phyloP scores from a whole-genome alignment of 2,797 vertebrate species.

The Oreochromis mossambicus region DNA sequence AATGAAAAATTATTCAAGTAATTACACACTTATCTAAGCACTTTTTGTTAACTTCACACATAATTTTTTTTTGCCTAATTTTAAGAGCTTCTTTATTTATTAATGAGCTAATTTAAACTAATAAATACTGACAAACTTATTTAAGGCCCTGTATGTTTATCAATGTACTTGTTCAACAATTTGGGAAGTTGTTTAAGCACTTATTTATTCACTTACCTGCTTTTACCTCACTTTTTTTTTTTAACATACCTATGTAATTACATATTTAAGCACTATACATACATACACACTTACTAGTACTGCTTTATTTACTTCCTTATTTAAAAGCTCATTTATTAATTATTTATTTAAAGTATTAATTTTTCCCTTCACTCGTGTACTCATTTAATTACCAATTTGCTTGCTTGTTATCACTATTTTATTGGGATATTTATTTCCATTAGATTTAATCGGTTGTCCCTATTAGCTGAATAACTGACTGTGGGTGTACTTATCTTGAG shows the following conservation, averaged over 20 bases:
- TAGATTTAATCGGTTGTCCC: rapidly evolving
- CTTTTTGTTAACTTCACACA: rapidly evolving
- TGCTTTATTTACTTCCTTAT: neutral
- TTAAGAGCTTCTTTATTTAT: neutral
- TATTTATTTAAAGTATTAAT: too few relatives aligned
- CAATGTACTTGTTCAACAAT: neutral
- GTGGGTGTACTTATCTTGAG: neutral
- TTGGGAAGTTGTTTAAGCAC: rapidly evolving
- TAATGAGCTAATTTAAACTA: rapidly evolving
- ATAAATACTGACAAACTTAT: neutral
- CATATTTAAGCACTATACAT: neutral
- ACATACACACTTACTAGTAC: neutral
- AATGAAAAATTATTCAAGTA: rapidly evolving
- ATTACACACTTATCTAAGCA: neutral
- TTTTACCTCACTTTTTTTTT: rapidly evolving
- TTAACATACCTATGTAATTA: neutral
- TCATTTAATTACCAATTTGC: too few relatives aligned
- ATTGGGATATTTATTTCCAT: too few relatives aligned
- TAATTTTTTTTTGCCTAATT: rapidly evolving
- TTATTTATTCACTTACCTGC: neutral
- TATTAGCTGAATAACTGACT: rapidly evolving
- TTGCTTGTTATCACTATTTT: too few relatives aligned
- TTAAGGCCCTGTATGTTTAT: neutral
- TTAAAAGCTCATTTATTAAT: neutral
- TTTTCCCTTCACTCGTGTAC: too few relatives aligned